These are phyloP conservation scores for Actenoides hombroni DNA, from an alignment of 2,113 vertebrate species.

Conservation along the genomic window DNA sequence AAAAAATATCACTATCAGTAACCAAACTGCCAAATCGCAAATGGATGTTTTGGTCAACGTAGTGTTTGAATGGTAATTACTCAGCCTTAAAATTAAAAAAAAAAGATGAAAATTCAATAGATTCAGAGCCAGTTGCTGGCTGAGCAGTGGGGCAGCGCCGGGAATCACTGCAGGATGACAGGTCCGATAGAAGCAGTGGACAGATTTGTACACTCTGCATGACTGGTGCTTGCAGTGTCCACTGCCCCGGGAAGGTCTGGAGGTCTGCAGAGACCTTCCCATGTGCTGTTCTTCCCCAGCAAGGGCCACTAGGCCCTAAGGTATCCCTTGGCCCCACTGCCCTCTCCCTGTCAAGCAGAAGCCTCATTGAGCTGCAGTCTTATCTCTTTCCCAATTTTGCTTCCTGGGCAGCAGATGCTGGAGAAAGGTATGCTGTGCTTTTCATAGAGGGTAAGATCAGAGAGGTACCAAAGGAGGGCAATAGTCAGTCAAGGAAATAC, in stretches of 20 bases:
- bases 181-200: accelerated
- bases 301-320: accelerated
- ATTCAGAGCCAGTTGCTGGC: not conserved
- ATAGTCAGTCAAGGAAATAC: not conserved
- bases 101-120: not conserved
- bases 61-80: not conserved
- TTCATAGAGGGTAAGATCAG: not conserved
- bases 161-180: not conserved
- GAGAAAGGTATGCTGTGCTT: not conserved
- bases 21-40: not conserved
- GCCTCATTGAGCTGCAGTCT: not conserved
- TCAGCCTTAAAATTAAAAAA: not conserved
- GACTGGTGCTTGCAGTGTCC: not conserved
- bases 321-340: not conserved
- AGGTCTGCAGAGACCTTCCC: not conserved
- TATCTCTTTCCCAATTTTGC: not conserved
- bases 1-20: not conserved
- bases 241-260: not conserved
- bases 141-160: not conserved
- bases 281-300: not conserved
- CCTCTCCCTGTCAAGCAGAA: not conserved
- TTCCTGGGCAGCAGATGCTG: not conserved
- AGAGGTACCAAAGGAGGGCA: not conserved
- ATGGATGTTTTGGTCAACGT: not conserved
- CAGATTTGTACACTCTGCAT: not conserved